Base-by-base conservation (phyloP, 1,140 invertebrate genomes). In the Magallana angulata region DNA sequence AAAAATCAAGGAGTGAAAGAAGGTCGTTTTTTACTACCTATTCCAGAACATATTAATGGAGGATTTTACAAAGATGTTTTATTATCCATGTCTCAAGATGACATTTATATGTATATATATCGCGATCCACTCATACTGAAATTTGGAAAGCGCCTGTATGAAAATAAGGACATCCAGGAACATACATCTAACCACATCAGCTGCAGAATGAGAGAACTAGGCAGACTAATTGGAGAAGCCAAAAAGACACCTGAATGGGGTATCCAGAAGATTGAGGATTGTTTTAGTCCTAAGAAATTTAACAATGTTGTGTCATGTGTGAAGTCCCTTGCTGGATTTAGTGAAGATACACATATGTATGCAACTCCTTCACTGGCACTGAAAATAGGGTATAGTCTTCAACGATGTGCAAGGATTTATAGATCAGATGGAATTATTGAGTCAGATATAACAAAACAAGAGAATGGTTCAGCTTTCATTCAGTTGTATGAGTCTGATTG, bases 331-430 rank as follows among this genome's bases (percentile, higher is more conserved):
- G 60, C 84, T 7, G 84, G 84, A 16, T 71, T 36, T n/a, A 57
- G 62, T 85, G 64, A 85, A 68, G 60, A 85, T 11, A 68, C 84
- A 48, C 60, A 71, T 24, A 16, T 36, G 18, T 85, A 85, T 85
- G 16, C 11, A 14, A 71, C 57, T 56, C 84, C 84, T 7, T 85
- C 84, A 18, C 84, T 71, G 2, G 58, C 84, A 14, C 58, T 85
- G 36, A 85, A 85, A 85, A 48, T 81, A 7, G 30, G 80, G 56
- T 16, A 81, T 81, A 82, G 48, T 82, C 57, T 82, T 14, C 14
- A 57, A 57, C 48, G n/a, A 57, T 86, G 68, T 86, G 71, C 85
- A 2, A 59, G 14, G 9, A 81, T 86, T 59, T 58, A 58, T n/a
- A 80, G 18, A 58, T 80, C 56, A 18, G 58, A 86, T 58, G 71